These are phyloP conservation scores for Calameuta pallipes DNA, from an alignment of 2,888 invertebrate genomes.

Conservation along the genomic window DNA sequence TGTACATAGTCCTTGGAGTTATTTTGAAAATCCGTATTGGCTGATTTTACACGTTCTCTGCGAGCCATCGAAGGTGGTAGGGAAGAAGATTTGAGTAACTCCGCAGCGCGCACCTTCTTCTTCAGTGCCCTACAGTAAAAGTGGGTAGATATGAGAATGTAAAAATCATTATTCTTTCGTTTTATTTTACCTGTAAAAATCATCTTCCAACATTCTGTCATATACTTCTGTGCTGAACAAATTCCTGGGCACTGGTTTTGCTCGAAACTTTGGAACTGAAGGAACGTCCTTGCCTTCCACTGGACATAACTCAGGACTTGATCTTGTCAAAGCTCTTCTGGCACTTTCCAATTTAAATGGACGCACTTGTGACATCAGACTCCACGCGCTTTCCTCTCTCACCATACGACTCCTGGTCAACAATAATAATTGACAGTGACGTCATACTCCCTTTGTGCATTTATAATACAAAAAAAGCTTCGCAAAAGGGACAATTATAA, in stretches of 20 bases:
- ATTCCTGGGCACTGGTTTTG: slow-evolving; percentile 77
- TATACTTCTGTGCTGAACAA: slow-evolving; percentile 79
- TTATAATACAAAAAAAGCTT: background rate
- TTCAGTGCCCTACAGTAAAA: slow-evolving; percentile 69
- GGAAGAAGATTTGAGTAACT: slow-evolving; percentile 74
- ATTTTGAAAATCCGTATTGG: slow-evolving; percentile 31
- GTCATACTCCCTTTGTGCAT: background rate
- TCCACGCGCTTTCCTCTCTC: slow-evolving; percentile 59
- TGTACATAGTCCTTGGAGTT: slow-evolving; percentile 29
- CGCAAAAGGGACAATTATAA: background rate
- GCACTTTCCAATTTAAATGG: slow-evolving; percentile 63
- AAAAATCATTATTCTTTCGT: background rate
- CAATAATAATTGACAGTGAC: background rate
- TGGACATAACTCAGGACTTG: slow-evolving; percentile 58
- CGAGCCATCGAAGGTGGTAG: slow-evolving; percentile 78
- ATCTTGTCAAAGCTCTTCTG: slow-evolving; percentile 56
- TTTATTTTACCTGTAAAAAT: slow-evolving; percentile 73
- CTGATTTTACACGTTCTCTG: slow-evolving; percentile 67
- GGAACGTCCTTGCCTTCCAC: slow-evolving; percentile 28
- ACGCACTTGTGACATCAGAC: slow-evolving; percentile 59
- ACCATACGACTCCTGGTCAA: slow-evolving; percentile 55
- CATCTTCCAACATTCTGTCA: slow-evolving; percentile 78
- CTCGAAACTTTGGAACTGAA: slow-evolving; percentile 67
- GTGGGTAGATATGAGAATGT: background rate
- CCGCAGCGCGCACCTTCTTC: slow-evolving; percentile 77